Evolutionary conservation across 37 sponge, comb jelly and placozoan genomes (phyloP), one percentile per base, ranked within the genome.

Genomic region (Cladorhizidae sp.): DNA sequence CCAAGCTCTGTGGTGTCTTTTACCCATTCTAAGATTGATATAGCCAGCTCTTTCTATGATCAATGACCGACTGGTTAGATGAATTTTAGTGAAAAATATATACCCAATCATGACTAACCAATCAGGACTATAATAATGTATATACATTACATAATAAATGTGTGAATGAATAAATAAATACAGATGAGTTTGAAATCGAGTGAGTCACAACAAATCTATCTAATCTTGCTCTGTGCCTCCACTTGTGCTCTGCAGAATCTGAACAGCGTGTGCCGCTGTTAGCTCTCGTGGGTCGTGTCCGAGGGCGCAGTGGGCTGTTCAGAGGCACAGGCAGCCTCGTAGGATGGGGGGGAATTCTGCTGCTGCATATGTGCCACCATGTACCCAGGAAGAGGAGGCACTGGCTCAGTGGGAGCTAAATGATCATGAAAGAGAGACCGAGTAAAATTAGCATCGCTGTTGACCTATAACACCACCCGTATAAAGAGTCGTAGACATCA

Each of bases 311-410:
- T 14, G 5, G 59, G 26, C 14, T 21, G 59, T 14, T 58, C 26
- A 5, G 26, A 26, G 59, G 6, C 14, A 65, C 36, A 65, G 17
- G 32, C 67, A 32, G 20, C 67, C 2, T 65, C 67, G 45, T 75
- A 75, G 9, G 76, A 75, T 56, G 76, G 76, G 31, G 59, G 76
- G 21, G 14, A 55, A 3, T 75, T 8, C 42, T 15, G 25, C 42
- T 15, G 25, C 18, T 40, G 25, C 42, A 50, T 36, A 3, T 43
- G 74, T n/a, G 73, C 73, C 26, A 12, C 40, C 76, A 75, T 75
- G 45, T 75, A 75, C 59, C 32, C 57, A 55, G 76, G 76, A 32
- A 75, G 31, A 9, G 56, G 55, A 55, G 76, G 76, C 1, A 55
- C 76, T 31, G 59, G 35, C 56, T 35, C 58, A 20, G 76, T 75